Evolutionary conservation across 2,113 vertebrate genomes (phyloP).

Genomic region (Clinocottus analis): DNA sequence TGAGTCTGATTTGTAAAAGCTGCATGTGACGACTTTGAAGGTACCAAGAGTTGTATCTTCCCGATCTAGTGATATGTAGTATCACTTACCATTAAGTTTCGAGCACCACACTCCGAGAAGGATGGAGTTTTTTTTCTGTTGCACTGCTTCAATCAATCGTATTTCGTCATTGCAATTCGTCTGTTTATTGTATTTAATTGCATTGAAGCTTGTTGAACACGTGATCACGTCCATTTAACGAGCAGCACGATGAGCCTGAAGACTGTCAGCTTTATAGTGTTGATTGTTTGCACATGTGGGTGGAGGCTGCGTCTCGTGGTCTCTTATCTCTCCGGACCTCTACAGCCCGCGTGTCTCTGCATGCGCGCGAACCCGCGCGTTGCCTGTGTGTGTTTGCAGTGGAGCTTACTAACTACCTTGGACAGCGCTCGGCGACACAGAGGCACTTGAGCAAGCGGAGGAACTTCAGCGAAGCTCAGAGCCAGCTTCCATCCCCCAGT

Average conservation of each 20-base stretch:
- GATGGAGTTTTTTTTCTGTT: background rate
- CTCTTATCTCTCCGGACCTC: slow-evolving; percentile 5
- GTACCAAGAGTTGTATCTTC: too few species aligned
- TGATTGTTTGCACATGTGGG: slow-evolving; percentile 21
- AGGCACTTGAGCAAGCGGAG: slow-evolving; percentile 17
- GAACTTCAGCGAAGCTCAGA: slow-evolving; percentile 32
- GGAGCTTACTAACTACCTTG: slow-evolving; percentile 68
- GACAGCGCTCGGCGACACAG: slow-evolving; percentile 61
- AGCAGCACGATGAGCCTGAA: background rate
- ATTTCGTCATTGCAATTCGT: background rate
- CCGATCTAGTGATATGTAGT: too few species aligned
- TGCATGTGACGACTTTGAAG: too few species aligned
- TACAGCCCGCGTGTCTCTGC: background rate
- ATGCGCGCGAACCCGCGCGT: background rate
- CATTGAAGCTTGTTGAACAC: background rate
- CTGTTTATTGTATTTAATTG: background rate
- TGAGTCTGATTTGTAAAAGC: too few species aligned
- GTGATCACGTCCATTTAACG: background rate
- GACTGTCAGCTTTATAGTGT: background rate
- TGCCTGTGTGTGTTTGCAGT: background rate
- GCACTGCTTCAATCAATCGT: background rate
- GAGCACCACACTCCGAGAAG: background rate
- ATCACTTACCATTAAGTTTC: background rate
- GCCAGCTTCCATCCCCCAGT: background rate
- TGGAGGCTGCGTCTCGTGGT: slow-evolving; percentile 8